phyloP scores from a whole-genome alignment of 2,797 vertebrate genomes.

The Xyrichtys novacula region DNA sequence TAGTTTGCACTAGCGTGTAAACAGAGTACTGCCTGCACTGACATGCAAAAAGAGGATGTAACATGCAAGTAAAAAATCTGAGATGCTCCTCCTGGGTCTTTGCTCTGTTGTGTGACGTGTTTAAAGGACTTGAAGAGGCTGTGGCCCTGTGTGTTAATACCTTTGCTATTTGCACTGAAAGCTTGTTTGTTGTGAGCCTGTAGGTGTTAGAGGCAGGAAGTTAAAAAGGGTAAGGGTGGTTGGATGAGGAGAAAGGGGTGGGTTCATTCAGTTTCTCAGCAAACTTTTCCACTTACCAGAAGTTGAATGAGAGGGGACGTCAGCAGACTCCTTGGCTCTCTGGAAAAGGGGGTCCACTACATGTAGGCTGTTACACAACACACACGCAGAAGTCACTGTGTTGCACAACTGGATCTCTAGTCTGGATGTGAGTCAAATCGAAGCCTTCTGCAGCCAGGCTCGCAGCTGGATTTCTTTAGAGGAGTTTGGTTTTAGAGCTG shows the following conservation, averaged over 20 bases:
- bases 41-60: constrained; percentile 34
- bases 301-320: constrained; percentile 47
- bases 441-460: constrained; percentile 51
- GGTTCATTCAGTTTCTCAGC: constrained; percentile 67
- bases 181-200: constrained; percentile 57
- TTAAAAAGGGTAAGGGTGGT: constrained; percentile 49
- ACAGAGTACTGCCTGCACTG: constrained; percentile 20
- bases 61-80: constrained; percentile 16
- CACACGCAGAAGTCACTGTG: constrained; percentile 28
- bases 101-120: neutral
- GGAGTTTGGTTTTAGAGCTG: constrained; percentile 40
- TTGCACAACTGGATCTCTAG: constrained; percentile 66
- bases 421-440: constrained; percentile 57
- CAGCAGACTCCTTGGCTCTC: constrained; percentile 52
- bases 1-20: constrained; percentile 24
- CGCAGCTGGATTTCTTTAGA: constrained; percentile 67
- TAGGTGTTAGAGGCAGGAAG: constrained; percentile 71
- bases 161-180: constrained; percentile 30
- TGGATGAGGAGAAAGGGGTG: constrained; percentile 55
- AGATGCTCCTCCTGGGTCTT: constrained; percentile 3
- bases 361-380: constrained; percentile 61
- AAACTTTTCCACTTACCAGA: constrained; percentile 73
- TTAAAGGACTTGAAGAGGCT: constrained; percentile 37
- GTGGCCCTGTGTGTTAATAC: constrained; percentile 52
- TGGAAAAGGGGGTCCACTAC: constrained; percentile 44